phyloP scores from a whole-genome alignment of 2,113 vertebrate species.

The Gallinago jamesoni region DNA sequence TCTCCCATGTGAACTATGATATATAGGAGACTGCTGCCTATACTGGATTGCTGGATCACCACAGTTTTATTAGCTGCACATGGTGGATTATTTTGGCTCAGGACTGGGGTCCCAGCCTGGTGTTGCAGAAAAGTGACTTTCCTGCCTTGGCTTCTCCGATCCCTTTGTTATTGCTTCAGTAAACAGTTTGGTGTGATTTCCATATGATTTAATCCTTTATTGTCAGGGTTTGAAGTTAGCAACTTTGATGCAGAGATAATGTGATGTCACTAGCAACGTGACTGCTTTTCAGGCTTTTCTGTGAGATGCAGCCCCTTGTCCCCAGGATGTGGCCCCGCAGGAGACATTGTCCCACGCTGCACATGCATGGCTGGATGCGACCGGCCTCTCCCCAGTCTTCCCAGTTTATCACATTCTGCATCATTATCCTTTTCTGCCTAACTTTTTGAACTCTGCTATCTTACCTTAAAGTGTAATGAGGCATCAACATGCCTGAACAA shows the following conservation, averaged over 20 bases:
- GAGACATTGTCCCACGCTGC: rapidly evolving
- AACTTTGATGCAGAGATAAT: neutral
- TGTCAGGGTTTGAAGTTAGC: neutral
- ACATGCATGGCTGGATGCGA: rapidly evolving
- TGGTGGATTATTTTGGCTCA: neutral
- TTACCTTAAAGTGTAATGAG: neutral
- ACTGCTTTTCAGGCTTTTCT: neutral
- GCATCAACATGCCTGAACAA: neutral
- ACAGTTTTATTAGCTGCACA: neutral
- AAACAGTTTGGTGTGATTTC: neutral
- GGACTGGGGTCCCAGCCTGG: neutral
- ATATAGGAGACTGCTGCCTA: neutral
- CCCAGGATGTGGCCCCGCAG: neutral
- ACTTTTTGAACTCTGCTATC: neutral
- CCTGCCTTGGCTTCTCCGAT: neutral
- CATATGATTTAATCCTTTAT: neutral
- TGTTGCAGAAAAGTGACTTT: neutral
- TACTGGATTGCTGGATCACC: neutral
- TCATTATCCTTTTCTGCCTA: neutral
- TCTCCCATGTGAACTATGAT: neutral
- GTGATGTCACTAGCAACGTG: neutral
- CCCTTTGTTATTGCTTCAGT: neutral
- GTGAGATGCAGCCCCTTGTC: neutral
- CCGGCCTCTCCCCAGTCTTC: neutral
- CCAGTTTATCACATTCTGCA: neutral